Evolutionary conservation across 2,113 vertebrate species (phyloP), one percentile per base, ranked within the genome.

Genomic region (Zosterops japonicus): DNA sequence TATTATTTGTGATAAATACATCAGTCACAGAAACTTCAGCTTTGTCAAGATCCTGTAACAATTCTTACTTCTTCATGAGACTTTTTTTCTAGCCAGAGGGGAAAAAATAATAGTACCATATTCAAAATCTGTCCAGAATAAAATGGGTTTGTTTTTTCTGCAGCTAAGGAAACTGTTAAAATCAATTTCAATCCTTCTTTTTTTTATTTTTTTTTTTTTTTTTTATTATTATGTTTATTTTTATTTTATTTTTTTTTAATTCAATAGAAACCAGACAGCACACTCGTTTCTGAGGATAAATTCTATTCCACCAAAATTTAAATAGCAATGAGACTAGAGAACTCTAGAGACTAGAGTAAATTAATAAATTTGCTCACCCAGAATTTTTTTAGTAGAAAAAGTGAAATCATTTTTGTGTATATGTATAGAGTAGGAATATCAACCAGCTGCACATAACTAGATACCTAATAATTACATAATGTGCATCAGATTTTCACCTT

Each of bases 151-250:
- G 68, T 31, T 82, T 94, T 78, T 96, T 93, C 83, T 64, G 55
- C 87, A 92, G 55, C 64, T 90, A 94, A 47, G 83, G 89, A 84
- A 97, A 72, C 31, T 53, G 78, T 87, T 83, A 77, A 95, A 97
- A 96, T 68, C 4, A 68, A 79, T 97, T 97, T 97, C 39, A 96
- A 69, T 91, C 46, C 80, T 52, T 72, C 89, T 91, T 94, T 95
- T 95, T 91, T 94, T 94, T 95, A 16, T 16, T 42, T 42, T 39
- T 39, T 39, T 39, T 39, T 39, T 39, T 39, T 39, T 39, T 39
- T 52, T 72, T 90, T 89, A 36, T 36, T 36, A 36, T 36, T 36
- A 36, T 36, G n/a, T n/a, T n/a, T 36, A 36, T 36, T 36, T 9
- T 36, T 36, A 9, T 52, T 72, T 90, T 36, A 8, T 36, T 36